Evolutionary conservation across 1,140 invertebrate genomes (phyloP).

Genomic region (Penaeus indicus): DNA sequence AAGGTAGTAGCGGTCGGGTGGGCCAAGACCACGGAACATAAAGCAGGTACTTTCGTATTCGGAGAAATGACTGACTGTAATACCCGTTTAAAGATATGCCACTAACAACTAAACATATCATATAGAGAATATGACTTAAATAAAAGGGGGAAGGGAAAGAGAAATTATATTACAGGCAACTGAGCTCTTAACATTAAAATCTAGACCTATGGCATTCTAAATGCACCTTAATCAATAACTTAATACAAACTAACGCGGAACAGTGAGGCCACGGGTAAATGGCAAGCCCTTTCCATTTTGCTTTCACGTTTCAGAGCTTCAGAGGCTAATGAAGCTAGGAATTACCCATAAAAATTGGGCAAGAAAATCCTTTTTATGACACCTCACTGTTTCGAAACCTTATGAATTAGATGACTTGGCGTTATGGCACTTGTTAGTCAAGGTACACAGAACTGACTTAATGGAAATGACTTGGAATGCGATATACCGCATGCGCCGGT

Average conservation of each 20-base stretch:
- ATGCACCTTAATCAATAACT: no score
- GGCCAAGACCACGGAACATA: background rate
- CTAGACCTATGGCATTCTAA: no score
- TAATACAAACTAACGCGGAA: no score
- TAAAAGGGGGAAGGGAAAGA: background rate
- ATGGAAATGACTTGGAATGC: conserved; percentile 24
- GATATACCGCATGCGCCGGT: background rate
- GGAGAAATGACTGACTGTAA: conserved; percentile 22
- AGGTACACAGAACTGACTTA: conserved; percentile 38
- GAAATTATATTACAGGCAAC: no score
- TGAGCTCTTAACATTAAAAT: no score
- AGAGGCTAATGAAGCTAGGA: no score
- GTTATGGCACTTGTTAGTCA: conserved; percentile 46
- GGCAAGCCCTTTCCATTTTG: no score
- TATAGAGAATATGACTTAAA: background rate
- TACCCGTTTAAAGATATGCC: conserved; percentile 20
- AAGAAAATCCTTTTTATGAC: no score
- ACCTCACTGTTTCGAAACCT: background rate
- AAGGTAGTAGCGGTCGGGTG: no score
- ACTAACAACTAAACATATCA: conserved; percentile 7
- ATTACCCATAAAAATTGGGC: no score
- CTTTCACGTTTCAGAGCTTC: no score
- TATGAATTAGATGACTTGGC: conserved; percentile 32
- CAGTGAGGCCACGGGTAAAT: no score
- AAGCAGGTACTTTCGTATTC: conserved; percentile 29